phyloP scores from a whole-genome alignment of 2,113 vertebrate species.

The Alouatta palliata region DNA sequence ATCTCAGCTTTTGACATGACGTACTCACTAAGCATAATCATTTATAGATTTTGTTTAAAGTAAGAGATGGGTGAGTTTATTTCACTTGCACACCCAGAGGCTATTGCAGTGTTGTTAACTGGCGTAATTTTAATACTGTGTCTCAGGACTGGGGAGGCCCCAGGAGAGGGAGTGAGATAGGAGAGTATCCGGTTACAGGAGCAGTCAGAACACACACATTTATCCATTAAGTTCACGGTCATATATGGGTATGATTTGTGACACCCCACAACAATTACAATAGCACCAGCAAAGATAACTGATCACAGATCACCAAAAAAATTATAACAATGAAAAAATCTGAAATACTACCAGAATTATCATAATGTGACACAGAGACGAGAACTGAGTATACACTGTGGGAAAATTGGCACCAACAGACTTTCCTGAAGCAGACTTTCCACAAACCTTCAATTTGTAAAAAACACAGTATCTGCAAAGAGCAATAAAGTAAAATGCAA shows the following conservation, averaged over 20 bases:
- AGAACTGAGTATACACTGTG: not conserved
- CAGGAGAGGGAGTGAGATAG: not conserved
- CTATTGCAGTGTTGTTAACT: not conserved
- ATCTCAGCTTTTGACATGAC: not conserved
- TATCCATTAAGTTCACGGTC: not conserved
- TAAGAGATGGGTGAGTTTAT: not conserved
- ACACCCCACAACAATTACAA: not conserved
- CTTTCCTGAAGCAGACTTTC: not conserved
- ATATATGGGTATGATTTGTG: not conserved
- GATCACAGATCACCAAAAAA: not conserved
- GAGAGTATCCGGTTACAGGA: not conserved
- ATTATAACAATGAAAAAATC: not conserved
- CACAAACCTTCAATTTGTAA: not conserved
- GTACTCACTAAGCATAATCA: not conserved
- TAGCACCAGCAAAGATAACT: not conserved
- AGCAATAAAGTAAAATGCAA: not conserved
- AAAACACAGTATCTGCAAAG: not conserved
- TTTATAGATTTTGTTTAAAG: not conserved
- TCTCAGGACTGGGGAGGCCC: not conserved
- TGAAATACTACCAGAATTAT: not conserved
- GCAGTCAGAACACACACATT: not conserved
- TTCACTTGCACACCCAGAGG: not conserved
- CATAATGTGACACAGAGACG: not conserved
- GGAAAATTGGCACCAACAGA: not conserved
- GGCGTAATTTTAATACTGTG: not conserved